Evolutionary conservation across 2,888 invertebrate species (phyloP).

Genomic region (Drosophila helvetica): DNA sequence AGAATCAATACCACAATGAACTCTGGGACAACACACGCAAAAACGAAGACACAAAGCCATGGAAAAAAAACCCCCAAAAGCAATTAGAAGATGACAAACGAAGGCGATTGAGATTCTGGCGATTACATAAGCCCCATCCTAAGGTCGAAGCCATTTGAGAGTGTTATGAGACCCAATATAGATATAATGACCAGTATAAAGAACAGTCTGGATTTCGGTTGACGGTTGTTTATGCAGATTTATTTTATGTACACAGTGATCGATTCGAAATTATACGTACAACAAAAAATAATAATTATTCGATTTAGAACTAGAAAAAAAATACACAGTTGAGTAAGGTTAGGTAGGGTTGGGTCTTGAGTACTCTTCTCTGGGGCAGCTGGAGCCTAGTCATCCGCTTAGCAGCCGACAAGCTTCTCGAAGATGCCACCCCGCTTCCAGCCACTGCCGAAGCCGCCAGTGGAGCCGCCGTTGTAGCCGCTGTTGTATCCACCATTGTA

Average conservation of each 20-base stretch:
- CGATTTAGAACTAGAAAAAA: conserved; percentile 65
- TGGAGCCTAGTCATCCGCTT: conserved; percentile 16
- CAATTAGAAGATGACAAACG: conserved; percentile 41
- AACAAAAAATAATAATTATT: conserved; percentile 41
- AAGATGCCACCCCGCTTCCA: conserved; percentile 77
- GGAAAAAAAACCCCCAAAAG: conserved; percentile 23
- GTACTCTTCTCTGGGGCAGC: not conserved
- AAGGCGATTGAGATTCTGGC: conserved; percentile 43
- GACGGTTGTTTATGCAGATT: conserved; percentile 15
- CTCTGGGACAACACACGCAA: not conserved
- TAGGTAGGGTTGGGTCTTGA: conserved; percentile 22
- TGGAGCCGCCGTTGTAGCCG: conserved; percentile 21
- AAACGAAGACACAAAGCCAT: not conserved
- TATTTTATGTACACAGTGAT: conserved; percentile 47
- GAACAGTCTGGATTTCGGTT: not conserved
- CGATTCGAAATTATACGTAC: conserved; percentile 16
- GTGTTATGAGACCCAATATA: conserved; percentile 5
- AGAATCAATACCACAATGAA: conserved; percentile 51
- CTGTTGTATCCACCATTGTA: conserved; percentile 35
- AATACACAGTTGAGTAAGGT: conserved; percentile 46
- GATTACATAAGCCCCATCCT: conserved; percentile 30
- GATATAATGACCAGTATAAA: not conserved
- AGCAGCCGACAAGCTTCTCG: conserved; percentile 77
- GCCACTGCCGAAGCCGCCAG: conserved; percentile 51
- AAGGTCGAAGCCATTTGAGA: conserved; percentile 57